These are phyloP conservation scores for Anthoptus insignis DNA, from an alignment of 2,888 invertebrate species.

Conservation along the genomic window DNA sequence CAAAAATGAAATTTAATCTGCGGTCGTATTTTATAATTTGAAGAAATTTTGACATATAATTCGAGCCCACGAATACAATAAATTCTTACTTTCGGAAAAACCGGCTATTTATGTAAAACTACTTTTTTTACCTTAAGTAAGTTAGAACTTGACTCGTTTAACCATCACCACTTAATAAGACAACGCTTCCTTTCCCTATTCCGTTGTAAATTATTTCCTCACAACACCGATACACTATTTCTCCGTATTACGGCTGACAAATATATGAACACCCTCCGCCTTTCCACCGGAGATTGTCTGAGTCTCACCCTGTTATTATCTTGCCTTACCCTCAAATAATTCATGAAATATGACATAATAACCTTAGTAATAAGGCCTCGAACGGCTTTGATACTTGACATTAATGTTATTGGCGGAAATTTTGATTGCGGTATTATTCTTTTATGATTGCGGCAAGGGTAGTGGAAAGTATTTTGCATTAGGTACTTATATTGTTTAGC, in stretches of 20 bases:
- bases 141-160: no score
- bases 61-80: no score
- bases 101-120: no score
- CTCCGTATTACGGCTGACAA: slow-evolving; percentile 1
- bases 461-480: slow-evolving; percentile 6
- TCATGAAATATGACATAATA: slow-evolving; percentile 81
- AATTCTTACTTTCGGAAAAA: no score
- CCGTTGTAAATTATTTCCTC: no score
- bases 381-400: slow-evolving; percentile 57
- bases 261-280: slow-evolving; percentile 15
- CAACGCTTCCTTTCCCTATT: no score
- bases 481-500: not conserved
- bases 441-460: slow-evolving; percentile 15
- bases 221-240: no score
- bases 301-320: slow-evolving; percentile 60
- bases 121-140: no score
- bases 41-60: no score
- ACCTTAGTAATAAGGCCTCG: slow-evolving; percentile 73
- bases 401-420: slow-evolving; percentile 68
- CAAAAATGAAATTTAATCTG: no score
- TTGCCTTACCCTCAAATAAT: slow-evolving; percentile 72
- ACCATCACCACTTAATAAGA: no score
- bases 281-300: slow-evolving; percentile 54
- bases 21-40: no score
- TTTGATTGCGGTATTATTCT: slow-evolving; percentile 44